Conservation (phyloP, 2,888 invertebrate genomes). For the Platycnemis pennipes region DNA sequence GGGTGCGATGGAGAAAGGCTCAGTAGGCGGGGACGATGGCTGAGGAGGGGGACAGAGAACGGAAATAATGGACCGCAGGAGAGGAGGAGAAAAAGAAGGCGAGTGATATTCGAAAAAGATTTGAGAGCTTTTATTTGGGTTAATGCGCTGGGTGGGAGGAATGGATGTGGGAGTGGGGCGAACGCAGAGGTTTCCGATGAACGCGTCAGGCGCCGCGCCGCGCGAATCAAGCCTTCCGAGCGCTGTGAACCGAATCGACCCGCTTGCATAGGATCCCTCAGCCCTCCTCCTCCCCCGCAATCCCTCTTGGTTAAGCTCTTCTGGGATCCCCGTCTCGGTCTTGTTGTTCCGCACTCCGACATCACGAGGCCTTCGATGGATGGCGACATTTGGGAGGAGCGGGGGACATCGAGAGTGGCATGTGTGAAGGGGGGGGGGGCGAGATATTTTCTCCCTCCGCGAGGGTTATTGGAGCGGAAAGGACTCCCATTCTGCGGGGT, state of each 20-base stretch:
- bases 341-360: background rate
- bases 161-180: background rate
- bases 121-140: background rate
- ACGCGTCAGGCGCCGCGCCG: background rate
- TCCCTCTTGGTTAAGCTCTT: slow-evolving; percentile 2
- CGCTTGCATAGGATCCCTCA: background rate
- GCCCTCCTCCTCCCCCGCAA: background rate
- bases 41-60: background rate
- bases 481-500: background rate
- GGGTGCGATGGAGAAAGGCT: background rate
- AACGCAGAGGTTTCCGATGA: background rate
- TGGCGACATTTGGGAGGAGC: background rate
- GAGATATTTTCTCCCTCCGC: background rate
- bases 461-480: background rate
- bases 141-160: background rate
- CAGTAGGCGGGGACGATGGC: background rate
- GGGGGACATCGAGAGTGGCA: background rate
- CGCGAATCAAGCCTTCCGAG: background rate
- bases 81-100: background rate
- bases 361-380: background rate
- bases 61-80: background rate
- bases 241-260: background rate
- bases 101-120: background rate
- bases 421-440: background rate
- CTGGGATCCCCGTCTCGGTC: background rate